Evolutionary conservation across 37 sponge, comb jelly and placozoan genomes (phyloP).

Genomic region (Aphrocallistes beatrix): DNA sequence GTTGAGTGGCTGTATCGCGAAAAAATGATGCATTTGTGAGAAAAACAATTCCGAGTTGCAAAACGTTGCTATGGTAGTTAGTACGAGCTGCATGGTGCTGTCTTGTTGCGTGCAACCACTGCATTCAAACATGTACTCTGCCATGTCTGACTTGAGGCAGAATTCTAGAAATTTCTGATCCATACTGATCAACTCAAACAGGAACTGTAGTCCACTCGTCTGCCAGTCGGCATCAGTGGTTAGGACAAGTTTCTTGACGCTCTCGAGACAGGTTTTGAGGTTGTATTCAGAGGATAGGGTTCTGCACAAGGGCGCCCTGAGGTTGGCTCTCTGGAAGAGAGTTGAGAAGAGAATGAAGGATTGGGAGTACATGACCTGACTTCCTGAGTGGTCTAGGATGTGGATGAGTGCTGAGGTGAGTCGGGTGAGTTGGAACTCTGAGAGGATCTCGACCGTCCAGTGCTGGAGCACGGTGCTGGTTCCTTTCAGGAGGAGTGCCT

Average conservation of each 20-base stretch:
- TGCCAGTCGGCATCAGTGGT: background rate
- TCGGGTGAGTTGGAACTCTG: background rate
- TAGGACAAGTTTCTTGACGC: background rate
- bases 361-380: background rate
- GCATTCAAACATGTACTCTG: background rate
- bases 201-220: background rate
- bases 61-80: background rate
- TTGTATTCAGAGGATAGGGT: background rate
- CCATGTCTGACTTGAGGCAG: background rate
- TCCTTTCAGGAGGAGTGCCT: background rate
- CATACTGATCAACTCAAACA: background rate
- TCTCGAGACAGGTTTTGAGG: background rate
- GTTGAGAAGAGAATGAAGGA: background rate
- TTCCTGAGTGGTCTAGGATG: background rate
- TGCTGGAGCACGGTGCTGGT: background rate
- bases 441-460: conserved; percentile 13
- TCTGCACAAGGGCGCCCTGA: background rate
- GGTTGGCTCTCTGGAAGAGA: background rate
- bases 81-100: background rate
- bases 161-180: background rate
- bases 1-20: background rate
- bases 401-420: background rate
- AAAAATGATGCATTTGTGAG: conserved; percentile 15
- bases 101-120: background rate
- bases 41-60: background rate